These are phyloP conservation scores for Scalopus aquaticus DNA, from an alignment of 2,113 vertebrate genomes.

Conservation along the genomic window DNA sequence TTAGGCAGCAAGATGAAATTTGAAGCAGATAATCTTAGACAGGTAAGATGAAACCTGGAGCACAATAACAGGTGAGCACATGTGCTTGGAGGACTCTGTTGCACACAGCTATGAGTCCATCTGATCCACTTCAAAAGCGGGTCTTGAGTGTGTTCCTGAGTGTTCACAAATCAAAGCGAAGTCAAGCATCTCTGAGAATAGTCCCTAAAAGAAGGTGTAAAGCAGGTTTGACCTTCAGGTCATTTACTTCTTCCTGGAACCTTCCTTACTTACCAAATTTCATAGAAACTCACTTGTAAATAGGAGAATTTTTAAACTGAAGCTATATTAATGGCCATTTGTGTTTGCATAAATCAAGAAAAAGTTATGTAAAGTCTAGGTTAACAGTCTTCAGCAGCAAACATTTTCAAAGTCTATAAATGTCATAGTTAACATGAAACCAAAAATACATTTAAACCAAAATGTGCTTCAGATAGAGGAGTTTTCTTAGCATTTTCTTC, in stretches of 20 bases:
- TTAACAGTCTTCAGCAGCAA: background rate
- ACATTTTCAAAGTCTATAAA: background rate
- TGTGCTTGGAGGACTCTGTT: background rate
- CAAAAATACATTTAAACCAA: background rate
- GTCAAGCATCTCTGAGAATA: background rate
- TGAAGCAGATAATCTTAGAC: background rate
- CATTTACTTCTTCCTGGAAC: background rate
- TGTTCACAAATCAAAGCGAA: background rate
- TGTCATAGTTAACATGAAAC: background rate
- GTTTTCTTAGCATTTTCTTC: background rate
- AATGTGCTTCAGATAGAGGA: background rate
- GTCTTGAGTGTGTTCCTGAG: background rate
- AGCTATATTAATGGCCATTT: background rate
- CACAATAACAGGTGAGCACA: accelerated
- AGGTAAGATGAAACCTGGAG: background rate
- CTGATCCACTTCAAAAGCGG: background rate
- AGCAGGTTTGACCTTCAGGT: background rate
- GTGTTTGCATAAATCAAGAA: background rate
- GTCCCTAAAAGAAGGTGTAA: background rate
- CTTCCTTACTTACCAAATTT: background rate
- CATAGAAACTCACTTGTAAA: background rate
- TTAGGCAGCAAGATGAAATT: background rate
- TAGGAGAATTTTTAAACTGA: background rate
- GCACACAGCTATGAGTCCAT: background rate
- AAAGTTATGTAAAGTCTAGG: background rate